phyloP scores from a whole-genome alignment of 2,888 invertebrate species.

The Synanthedon vespiformis region DNA sequence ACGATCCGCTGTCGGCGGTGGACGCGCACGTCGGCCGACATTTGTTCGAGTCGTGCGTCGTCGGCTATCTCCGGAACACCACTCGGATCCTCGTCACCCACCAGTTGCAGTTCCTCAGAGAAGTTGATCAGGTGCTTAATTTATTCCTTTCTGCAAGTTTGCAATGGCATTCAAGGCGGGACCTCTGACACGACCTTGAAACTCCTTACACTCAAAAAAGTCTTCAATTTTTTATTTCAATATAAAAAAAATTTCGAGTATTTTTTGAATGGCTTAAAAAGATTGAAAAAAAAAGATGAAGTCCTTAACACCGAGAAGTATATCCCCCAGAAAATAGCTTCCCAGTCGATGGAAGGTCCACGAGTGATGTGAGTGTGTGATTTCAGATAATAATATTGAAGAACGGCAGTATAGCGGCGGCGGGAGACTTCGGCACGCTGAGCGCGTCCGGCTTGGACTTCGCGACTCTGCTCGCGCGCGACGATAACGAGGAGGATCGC shows the following conservation, averaged over 20 bases:
- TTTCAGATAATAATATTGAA: conserved; percentile 69
- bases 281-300: too few relatives aligned
- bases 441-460: conserved; percentile 82
- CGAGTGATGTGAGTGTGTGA: not conserved
- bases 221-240: too few relatives aligned
- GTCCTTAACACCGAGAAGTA: too few relatives aligned
- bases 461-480: conserved; percentile 75
- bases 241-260: too few relatives aligned
- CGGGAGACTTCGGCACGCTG: conserved; percentile 79
- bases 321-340: too few relatives aligned
- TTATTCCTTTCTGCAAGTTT: not conserved
- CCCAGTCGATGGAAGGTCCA: not conserved
- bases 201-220: too few relatives aligned
- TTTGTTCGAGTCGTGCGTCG: conserved; percentile 86
- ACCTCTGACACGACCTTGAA: too few relatives aligned
- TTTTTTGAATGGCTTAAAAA: too few relatives aligned
- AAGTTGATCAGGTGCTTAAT: conserved; percentile 55
- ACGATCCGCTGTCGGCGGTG: conserved; percentile 94
- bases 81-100: conserved; percentile 83
- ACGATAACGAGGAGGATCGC: conserved; percentile 52
- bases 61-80: conserved; percentile 74
- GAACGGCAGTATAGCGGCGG: conserved; percentile 70
- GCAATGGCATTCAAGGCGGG: too few relatives aligned
- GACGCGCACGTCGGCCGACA: conserved; percentile 91
- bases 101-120: conserved; percentile 77